Base-by-base conservation (phyloP, 2,113 vertebrate genomes). In the Setophaga petechia region DNA sequence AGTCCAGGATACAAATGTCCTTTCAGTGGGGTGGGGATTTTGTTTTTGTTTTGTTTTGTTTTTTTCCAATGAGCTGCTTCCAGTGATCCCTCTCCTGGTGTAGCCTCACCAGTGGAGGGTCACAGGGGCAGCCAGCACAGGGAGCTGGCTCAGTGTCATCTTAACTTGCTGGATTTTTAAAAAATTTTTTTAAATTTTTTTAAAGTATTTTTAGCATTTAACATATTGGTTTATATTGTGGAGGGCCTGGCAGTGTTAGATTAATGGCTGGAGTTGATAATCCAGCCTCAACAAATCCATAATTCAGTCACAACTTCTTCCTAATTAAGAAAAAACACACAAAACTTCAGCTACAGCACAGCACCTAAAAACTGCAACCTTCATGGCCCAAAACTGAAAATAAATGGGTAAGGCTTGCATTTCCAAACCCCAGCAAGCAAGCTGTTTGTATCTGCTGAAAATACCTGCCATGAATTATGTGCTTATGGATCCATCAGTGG, bases 11-110 rank as follows among this genome's bases (percentile, higher is more conserved):
- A 33, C 23, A n/a, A 14, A 61, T 33, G 6, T 8, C 63, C 11
- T 0, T 43, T 15, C 2, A 3, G 22, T 13, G 10, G 8, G 13
- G 15, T 25, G 12, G 21, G 18, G 13, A 0, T 55, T 37, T 25
- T 25, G 19, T 9, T 17, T 16, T 2, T 22, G 1, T 47, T 33
- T 59, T 24, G 17, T 12, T 16, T 2, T 22, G 0, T 57, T 17
- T 4, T 28, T 13, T 13, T 2, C 1, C 22, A 10, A 0, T 18
- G 11, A 27, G 27, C 12, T 75, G 1, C 63, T 87, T 63, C 1
- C 22, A 49, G 47, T 23, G 13, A 12, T 47, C 33, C 37, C 27
- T 74, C 18, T 54, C 43, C 44, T 12, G 3, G 12, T 31, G 43
- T 11, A 20, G 6, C 43, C 37, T 47, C 39, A 20, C 5, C 31